Percentiles rank a stretch among this genome's conserved stretches.
Conservation (phyloP, 2,888 invertebrate genomes). For the Volucella bombylans region DNA sequence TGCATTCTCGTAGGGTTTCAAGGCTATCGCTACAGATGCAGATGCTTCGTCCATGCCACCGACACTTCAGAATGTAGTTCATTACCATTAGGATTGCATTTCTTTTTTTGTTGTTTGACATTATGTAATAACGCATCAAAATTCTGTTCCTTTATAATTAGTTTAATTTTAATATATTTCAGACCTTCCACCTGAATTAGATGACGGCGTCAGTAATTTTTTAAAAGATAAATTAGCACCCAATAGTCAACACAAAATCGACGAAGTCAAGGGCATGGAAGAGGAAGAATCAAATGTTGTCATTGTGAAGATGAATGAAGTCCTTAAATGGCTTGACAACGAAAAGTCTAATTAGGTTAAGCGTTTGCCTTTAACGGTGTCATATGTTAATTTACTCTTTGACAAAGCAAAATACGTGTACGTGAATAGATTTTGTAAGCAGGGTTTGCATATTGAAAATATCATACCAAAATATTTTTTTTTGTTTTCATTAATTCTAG, state of each 20-base stretch:
- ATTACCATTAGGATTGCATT: not conserved
- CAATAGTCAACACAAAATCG: slow-evolving; percentile 35
- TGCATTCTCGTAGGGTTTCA: no score
- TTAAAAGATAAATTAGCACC: slow-evolving; percentile 38
- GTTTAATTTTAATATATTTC: not conserved
- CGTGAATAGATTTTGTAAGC: not conserved
- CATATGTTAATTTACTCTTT: not conserved
- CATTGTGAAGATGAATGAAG: slow-evolving; percentile 48
- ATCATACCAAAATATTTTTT: not conserved
- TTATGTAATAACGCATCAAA: no score
- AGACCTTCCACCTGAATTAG: slow-evolving; percentile 47
- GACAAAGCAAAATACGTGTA: not conserved
- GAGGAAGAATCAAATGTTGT: slow-evolving; percentile 35
- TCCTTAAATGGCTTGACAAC: slow-evolving; percentile 33
- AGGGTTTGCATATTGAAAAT: not conserved
- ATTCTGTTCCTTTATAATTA: not conserved
- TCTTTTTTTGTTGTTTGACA: not conserved
- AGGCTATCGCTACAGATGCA: no score
- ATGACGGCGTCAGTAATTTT: not conserved
- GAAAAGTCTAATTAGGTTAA: not conserved
- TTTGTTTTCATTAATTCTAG: not conserved
- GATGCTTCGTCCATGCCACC: no score
- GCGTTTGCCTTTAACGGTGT: not conserved
- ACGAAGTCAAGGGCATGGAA: slow-evolving; percentile 48
- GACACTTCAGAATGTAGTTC: no score